Conservation (phyloP, 37 sponge, comb jelly and placozoan species). For the Crambe crambe region DNA sequence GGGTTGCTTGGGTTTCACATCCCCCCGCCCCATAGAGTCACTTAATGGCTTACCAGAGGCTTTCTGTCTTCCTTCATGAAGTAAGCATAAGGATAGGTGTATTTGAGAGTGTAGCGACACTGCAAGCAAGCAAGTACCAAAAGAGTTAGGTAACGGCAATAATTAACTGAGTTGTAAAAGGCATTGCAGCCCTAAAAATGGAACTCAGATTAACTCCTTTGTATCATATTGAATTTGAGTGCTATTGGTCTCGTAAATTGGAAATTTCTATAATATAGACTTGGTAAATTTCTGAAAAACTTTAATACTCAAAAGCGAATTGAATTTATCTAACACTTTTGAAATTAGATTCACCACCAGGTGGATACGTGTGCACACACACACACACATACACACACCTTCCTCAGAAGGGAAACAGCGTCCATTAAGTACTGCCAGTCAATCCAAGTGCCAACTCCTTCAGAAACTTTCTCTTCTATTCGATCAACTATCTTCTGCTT, state of each 20-base stretch:
- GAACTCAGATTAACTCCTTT: neutral
- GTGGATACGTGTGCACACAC: no score
- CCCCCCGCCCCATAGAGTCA: no score
- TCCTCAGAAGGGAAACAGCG: slow-evolving; percentile 73
- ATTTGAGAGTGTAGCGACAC: slow-evolving; percentile 91
- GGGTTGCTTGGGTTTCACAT: no score
- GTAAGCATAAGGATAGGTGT: slow-evolving; percentile 89
- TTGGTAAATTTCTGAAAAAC: no score
- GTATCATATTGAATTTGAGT: no score
- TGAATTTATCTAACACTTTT: no score
- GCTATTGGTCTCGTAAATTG: no score
- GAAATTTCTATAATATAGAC: no score
- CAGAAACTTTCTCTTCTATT: slow-evolving; percentile 71
- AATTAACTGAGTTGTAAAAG: no score
- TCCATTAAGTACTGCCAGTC: slow-evolving; percentile 93
- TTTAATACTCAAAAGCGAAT: no score
- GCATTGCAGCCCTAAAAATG: neutral
- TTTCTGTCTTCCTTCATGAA: slow-evolving; percentile 78
- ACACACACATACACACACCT: no score
- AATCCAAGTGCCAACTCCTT: slow-evolving; percentile 85
- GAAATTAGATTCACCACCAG: no score
- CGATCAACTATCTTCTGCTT: slow-evolving; percentile 49
- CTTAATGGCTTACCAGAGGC: slow-evolving; percentile 58
- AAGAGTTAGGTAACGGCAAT: neutral
- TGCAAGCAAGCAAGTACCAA: slow-evolving; percentile 1